phyloP scores from a whole-genome alignment of 2,888 invertebrate genomes.

The Anaspis maculata region DNA sequence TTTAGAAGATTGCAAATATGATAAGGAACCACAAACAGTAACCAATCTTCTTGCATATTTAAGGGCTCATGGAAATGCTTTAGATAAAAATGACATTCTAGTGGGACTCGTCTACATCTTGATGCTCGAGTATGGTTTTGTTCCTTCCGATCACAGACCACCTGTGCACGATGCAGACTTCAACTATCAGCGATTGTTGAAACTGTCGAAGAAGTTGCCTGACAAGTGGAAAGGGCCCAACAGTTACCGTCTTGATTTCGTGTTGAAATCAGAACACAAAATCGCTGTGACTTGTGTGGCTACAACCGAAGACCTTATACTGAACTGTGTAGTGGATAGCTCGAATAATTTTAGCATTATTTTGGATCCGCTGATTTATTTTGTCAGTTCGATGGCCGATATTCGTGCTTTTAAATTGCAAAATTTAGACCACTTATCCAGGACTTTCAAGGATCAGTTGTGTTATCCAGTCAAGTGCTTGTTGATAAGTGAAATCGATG shows the following conservation, averaged over 20 bases:
- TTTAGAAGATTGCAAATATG: conserved; percentile 30
- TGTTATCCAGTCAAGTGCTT: conserved; percentile 29
- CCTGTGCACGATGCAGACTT: conserved; percentile 16
- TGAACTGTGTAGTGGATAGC: conserved; percentile 31
- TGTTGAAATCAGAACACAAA: conserved; percentile 2
- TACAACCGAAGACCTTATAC: conserved; percentile 30
- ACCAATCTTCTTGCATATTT: conserved; percentile 25
- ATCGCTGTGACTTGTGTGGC: conserved; percentile 16
- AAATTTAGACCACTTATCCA: conserved; percentile 31
- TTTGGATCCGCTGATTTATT: conserved; percentile 32
- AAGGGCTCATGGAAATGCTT: conserved; percentile 12
- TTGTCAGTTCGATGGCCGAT: conserved; percentile 18
- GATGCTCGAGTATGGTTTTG: conserved; percentile 38
- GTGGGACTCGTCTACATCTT: conserved; percentile 35
- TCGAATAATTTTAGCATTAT: conserved; percentile 21
- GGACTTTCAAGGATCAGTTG: conserved; percentile 31
- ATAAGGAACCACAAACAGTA: conserved; percentile 29
- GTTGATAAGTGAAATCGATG: conserved; percentile 16
- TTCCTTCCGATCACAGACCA: conserved; percentile 26
- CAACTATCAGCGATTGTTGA: conserved; percentile 25
- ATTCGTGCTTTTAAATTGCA: conserved; percentile 22
- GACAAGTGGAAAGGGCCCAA: conserved; percentile 24
- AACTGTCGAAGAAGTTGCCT: conserved; percentile 24
- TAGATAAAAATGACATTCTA: conserved; percentile 29
- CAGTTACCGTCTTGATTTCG: conserved; percentile 21